phyloP scores from a whole-genome alignment of 2,888 invertebrate genomes.

The Dinocampus coccinellae region DNA sequence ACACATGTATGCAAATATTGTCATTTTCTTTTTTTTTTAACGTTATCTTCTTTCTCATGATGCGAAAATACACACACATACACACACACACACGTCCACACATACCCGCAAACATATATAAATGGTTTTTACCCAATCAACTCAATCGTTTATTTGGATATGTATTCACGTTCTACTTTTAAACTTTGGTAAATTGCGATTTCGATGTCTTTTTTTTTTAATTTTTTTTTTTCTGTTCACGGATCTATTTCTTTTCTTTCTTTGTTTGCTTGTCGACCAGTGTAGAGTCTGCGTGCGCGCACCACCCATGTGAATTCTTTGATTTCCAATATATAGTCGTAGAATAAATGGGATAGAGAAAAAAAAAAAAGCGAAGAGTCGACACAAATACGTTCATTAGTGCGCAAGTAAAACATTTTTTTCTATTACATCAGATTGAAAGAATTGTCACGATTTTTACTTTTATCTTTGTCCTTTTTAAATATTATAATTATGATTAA shows the following conservation, averaged over 20 bases:
- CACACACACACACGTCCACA: background rate
- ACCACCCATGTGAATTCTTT: background rate
- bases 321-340: constrained; percentile 11
- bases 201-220: constrained; percentile 34
- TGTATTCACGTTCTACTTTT: constrained; percentile 35
- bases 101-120: no score
- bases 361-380: background rate
- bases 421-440: background rate
- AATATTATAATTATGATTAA: background rate
- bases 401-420: background rate
- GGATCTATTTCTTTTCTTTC: constrained; percentile 5
- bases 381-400: background rate
- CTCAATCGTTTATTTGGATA: constrained; percentile 17
- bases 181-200: constrained; percentile 40
- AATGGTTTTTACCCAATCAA: constrained; percentile 24
- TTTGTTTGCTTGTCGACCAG: background rate
- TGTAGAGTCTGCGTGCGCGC: background rate
- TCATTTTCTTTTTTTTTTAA: background rate
- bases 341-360: background rate
- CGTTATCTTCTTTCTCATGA: background rate
- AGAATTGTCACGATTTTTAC: background rate
- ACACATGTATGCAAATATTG: background rate
- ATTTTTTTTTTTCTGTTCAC: background rate
- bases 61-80: background rate
- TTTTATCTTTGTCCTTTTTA: background rate